A percentile compares a stretch with the other conserved stretches of the same genome.
These are phyloP conservation scores for Drosophila greeni DNA, from an alignment of 2,888 invertebrate species.

Conservation along the genomic window DNA sequence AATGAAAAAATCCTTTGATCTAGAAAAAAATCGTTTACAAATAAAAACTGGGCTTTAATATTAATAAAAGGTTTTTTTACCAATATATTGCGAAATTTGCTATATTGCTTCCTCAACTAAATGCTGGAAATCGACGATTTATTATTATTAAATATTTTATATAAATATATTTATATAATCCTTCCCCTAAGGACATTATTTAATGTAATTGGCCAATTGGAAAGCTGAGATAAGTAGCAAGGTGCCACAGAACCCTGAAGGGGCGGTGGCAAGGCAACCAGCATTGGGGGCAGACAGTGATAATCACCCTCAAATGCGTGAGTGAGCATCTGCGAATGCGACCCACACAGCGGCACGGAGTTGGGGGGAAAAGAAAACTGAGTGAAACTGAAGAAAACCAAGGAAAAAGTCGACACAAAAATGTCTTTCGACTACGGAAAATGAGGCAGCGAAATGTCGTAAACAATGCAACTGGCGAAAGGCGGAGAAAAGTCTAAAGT, in stretches of 20 bases:
- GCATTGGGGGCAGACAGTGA: background rate
- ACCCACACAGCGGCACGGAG: constrained; percentile 52
- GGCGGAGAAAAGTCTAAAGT: constrained; percentile 61
- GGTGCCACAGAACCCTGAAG: background rate
- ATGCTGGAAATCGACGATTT: too few species aligned
- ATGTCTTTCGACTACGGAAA: constrained; percentile 70
- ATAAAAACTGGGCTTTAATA: background rate
- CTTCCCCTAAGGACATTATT: background rate
- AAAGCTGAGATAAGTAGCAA: background rate
- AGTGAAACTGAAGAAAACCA: constrained; percentile 73
- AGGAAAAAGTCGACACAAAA: constrained; percentile 70
- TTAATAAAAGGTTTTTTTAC: background rate
- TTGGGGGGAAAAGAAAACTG: constrained; percentile 57
- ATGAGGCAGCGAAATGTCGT: constrained; percentile 69
- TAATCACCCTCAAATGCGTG: constrained; percentile 17
- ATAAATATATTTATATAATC: too few species aligned
- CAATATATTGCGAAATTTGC: background rate
- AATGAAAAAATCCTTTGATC: background rate
- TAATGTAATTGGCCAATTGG: background rate
- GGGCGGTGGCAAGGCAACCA: background rate
- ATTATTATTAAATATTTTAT: background rate
- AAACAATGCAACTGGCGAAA: constrained; percentile 71
- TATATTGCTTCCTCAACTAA: too few species aligned
- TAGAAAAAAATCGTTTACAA: background rate
- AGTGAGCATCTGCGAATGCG: constrained; percentile 45